Evolutionary conservation across 92 coral and sea anemone genomes (phyloP), one percentile per base, ranked within the genome.

Genomic region (Porites cylindrica): DNA sequence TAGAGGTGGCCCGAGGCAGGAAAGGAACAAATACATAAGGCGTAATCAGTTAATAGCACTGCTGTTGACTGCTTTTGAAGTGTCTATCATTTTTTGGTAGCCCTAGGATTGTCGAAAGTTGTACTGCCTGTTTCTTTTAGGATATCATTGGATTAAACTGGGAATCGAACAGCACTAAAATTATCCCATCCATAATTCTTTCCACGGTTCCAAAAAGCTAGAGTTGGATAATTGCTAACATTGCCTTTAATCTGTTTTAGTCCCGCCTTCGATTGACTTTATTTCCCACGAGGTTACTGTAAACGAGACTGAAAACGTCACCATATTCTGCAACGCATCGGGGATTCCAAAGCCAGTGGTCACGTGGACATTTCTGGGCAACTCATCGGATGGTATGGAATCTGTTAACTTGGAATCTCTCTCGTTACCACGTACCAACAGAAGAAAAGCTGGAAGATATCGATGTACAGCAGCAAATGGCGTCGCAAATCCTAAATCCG

Each of bases 271-370:
- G 24, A 85, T 90, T 3, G 74, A 79, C 70, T 60, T 9, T 51
- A 85, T 84, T 74, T 75, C 86, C 53, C 90, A 82, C 3, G 67
- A 74, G 51, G 59, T 38, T 43, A 90, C 90, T 17, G 86, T 74
- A 3, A 85, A 85, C 29, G 93, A 85, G 69, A 90, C 82, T 43
- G 86, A 79, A 16, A 77, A 82, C 32, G 66, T 75, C 38, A 66
- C 13, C 8, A 8, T 90, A 29, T 90, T 78, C 78, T 90, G 93
- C 53, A 85, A 90, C 20, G 85, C 90, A 14, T 71, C 86, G 58
- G 93, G 90, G 10, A 75, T 59, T 6, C 93, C 93, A 4, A 56
- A 16, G 16, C 93, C 93, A 13, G 63, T 7, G 54, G 75, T 90
- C 62, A 71, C 75, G 20, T 79, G 86, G 93, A 72, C 75, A 52